Evolutionary conservation across 2,797 vertebrate genomes (phyloP), one percentile per base, ranked within the genome.

Genomic region (Spinibarbus caldwelli): DNA sequence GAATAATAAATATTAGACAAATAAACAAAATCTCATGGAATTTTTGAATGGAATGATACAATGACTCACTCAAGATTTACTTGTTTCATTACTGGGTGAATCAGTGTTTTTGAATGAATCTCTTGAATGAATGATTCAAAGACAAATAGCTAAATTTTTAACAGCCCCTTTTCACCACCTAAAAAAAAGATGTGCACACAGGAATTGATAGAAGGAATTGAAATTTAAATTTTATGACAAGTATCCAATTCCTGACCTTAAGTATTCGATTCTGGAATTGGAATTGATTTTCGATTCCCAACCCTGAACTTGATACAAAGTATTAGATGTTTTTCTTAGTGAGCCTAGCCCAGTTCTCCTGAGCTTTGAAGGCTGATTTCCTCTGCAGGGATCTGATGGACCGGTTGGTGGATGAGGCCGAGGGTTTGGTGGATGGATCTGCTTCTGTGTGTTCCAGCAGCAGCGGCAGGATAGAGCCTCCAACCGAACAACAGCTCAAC

Each of bases 381-480:
- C 9, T 41, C 17, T 64, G 29, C 47, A 97, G 96, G 92, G 96
- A 97, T 90, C 96, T 96, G 49, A 97, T 97, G 96, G 96, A 97
- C 90, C 95, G 96, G 49, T 90, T 97, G 85, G 95, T 97, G 78
- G 96, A 97, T 86, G 96, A 97, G 93, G 95, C 96, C 19, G 96
- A 97, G 88, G 93, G 95, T 14, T 90, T 96, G 85, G 96, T 95
- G 85, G 91, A 95, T 6, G 93, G 94, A 0, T 94, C 94, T 77
- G 92, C 94, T 88, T 94, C 96, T 36, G 91, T 95, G 89, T 95
- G 96, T 90, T 93, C 95, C 52, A 93, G 91, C 5, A 94, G 5
- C 68, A 93, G 95, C 49, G 93, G 12, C 83, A 92, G 96, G 88
- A 89, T 95, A 12, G 96, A 96, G 84, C 91, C 90, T 26, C 86